These are phyloP conservation scores for Metellina segmentata DNA, from an alignment of 2,888 invertebrate genomes.

Conservation along the genomic window DNA sequence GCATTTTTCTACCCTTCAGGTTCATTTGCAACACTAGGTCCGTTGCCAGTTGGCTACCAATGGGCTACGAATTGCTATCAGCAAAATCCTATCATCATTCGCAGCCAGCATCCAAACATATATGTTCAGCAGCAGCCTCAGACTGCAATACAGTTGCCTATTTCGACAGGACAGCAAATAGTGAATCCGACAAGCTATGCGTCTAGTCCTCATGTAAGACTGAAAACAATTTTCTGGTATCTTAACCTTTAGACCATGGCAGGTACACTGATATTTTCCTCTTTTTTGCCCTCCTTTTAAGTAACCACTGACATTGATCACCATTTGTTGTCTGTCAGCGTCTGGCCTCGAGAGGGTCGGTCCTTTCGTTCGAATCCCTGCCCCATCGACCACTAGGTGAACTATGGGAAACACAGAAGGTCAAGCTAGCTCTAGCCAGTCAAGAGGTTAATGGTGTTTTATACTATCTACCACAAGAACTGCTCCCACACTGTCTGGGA, in stretches of 20 bases:
- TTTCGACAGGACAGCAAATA: constrained; percentile 27
- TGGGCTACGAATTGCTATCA: constrained; percentile 86
- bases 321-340: background rate
- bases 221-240: background rate
- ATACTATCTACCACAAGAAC: no score
- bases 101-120: constrained; percentile 89
- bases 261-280: background rate
- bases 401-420: no score
- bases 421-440: no score
- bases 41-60: constrained; percentile 86
- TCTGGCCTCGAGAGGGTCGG: background rate
- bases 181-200: constrained; percentile 30
- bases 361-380: no score
- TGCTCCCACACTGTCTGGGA: no score
- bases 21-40: constrained; percentile 79
- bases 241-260: background rate
- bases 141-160: constrained; percentile 48
- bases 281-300: no score
- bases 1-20: constrained; percentile 10
- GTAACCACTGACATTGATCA: background rate
- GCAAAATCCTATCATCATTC: constrained; percentile 90
- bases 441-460: no score
- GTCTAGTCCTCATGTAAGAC: background rate
- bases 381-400: no score
- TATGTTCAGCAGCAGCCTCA: constrained; percentile 87